Conservation (phyloP, 2,888 invertebrate genomes). For the Dascillus cervinus region DNA sequence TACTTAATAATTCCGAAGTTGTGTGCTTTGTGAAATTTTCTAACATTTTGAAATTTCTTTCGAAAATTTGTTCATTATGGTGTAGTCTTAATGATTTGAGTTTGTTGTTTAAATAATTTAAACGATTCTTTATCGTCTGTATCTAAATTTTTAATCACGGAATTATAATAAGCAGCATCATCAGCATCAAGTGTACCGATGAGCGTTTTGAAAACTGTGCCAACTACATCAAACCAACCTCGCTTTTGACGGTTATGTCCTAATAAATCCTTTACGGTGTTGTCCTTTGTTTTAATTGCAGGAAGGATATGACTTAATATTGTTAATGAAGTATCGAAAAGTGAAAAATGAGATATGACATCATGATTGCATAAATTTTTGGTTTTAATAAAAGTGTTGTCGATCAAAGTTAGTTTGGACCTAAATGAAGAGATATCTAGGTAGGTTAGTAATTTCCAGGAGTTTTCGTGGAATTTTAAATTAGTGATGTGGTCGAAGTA, state of each 20-base stretch:
- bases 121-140: slow-evolving; percentile 11
- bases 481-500: background rate
- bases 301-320: background rate
- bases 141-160: slow-evolving; percentile 14
- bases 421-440: background rate
- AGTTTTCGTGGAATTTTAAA: background rate
- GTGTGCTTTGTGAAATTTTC: slow-evolving; percentile 10
- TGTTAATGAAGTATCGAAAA: background rate
- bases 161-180: slow-evolving; percentile 22
- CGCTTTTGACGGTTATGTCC: slow-evolving; percentile 12
- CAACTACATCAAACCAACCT: slow-evolving; percentile 20
- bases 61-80: slow-evolving; percentile 17
- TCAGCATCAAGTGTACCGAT: slow-evolving; percentile 24
- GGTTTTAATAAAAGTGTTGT: background rate
- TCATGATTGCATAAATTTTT: background rate
- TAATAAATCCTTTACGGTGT: slow-evolving; percentile 1
- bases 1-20: slow-evolving; percentile 4
- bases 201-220: slow-evolving; percentile 22
- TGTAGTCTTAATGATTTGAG: slow-evolving; percentile 13
- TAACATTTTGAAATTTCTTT: slow-evolving; percentile 10
- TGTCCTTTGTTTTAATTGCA: background rate
- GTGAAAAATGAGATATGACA: background rate
- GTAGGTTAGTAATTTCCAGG: background rate
- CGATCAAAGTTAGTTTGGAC: background rate
- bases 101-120: slow-evolving; percentile 17